These are phyloP conservation scores for Nicator chloris DNA, from an alignment of 2,113 vertebrate species.

Conservation along the genomic window DNA sequence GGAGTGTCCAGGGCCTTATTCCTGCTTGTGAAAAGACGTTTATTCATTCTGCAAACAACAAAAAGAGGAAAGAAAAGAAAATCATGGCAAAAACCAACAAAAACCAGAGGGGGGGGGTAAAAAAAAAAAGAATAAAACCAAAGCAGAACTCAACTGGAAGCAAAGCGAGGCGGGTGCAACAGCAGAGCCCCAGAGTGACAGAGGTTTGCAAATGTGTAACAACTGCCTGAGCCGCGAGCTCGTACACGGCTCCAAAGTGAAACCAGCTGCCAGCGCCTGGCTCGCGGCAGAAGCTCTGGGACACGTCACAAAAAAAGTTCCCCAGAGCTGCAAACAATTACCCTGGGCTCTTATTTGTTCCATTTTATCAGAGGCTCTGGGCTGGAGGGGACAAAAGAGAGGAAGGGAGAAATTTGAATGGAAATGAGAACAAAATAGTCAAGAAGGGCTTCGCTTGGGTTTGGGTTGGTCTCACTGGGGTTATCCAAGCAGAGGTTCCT, in stretches of 20 bases:
- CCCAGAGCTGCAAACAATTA: constrained; percentile 50
- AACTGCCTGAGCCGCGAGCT: constrained; percentile 63
- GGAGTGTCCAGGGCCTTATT: neutral
- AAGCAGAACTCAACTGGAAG: neutral
- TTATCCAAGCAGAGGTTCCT: neutral
- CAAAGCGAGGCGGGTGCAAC: neutral
- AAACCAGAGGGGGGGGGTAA: rapidly evolving
- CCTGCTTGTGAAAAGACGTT: neutral
- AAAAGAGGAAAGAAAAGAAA: neutral
- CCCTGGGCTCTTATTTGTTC: neutral
- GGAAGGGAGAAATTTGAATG: neutral
- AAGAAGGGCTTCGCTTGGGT: neutral
- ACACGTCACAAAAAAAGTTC: constrained; percentile 9
- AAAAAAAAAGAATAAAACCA: neutral
- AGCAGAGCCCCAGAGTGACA: neutral
- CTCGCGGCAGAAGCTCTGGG: constrained; percentile 5
- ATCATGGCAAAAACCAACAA: no score
- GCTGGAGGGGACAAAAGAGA: neutral
- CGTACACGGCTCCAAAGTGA: constrained; percentile 72
- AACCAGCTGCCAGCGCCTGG: constrained; percentile 78
- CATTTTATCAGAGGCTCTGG: neutral
- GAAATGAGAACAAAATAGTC: neutral
- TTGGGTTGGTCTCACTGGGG: neutral
- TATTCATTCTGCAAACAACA: neutral
- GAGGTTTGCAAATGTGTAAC: constrained; percentile 32